Base-by-base conservation (phyloP, 1,140 invertebrate genomes). In the Bombus terrestris region DNA sequence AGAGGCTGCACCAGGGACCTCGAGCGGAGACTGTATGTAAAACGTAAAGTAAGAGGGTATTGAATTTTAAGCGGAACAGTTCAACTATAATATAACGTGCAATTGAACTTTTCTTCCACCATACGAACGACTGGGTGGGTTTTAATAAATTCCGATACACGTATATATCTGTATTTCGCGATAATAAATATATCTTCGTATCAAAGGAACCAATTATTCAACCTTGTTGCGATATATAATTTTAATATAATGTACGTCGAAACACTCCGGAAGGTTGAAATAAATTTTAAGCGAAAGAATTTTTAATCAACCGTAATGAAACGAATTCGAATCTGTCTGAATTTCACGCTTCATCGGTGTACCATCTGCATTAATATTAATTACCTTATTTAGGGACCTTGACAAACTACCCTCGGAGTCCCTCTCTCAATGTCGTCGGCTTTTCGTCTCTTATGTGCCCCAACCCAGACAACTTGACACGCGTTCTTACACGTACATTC, bases 401-500 rank as follows among this genome's bases (percentile, higher is more conserved):
- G 77, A 72, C 83, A 80, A 57, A 43, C 83, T 80, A 81, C 83
- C 86, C 72, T 77, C 64, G 37, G 71, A 87, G 41, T 85, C 81
- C 86, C 82, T 74, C 76, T 84, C 81, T 85, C 57, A 74, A 85
- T 66, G 83, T 75, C 83, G 83, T 76, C 77, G 83, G 64, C 78
- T 74, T 73, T 82, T 39, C 66, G 41, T 69, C 83, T 66, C 82
- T 83, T 77, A 39, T 59, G 37, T 77, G 66, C 57, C 75, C 66
- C 85, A n/a, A 71, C 72, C 76, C 78, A 88, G 87, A 82, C 84
- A 74, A 78, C 84, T 86, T 80, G 85, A 88, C 80, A 68, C 72
- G 84, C 87, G 85, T 86, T 77, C 79, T 88, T 88, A 88, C 84
- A 76, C 84, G 71, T 66, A 88, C 80, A 71, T 86, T 62, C 64